Conservation (phyloP, 2,113 vertebrate genomes). For the Ammodytes marinus region DNA sequence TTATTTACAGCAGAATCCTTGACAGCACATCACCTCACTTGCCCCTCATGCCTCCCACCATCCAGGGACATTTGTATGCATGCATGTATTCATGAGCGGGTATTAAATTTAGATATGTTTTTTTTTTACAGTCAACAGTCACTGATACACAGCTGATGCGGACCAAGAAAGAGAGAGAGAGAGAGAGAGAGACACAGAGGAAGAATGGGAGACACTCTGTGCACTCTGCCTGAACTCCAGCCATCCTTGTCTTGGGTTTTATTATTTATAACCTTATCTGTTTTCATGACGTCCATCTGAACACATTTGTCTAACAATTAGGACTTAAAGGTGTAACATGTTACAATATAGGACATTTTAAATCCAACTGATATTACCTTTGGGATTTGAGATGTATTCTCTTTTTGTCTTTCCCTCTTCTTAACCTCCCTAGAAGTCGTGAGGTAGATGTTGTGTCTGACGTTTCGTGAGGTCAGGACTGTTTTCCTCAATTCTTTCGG, state of each 20-base stretch:
- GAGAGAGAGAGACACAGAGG: constrained; percentile 38
- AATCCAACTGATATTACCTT: constrained; percentile 49
- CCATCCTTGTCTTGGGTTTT: constrained; percentile 41
- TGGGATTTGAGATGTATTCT: constrained; percentile 38
- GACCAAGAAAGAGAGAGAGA: constrained; percentile 42
- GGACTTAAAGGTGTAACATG: constrained; percentile 35
- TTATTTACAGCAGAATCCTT: constrained; percentile 48
- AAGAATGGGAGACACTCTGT: constrained; percentile 47
- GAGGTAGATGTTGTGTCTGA: constrained; percentile 37
- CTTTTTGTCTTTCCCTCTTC: constrained; percentile 15
- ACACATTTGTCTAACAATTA: constrained; percentile 52
- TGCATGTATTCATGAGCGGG: constrained; percentile 80
- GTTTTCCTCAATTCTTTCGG: constrained; percentile 53
- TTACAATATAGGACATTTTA: constrained; percentile 35
- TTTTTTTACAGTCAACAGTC: constrained; percentile 71
- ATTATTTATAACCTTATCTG: constrained; percentile 65
- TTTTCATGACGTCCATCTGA: constrained; percentile 63
- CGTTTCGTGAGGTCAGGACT: constrained; percentile 53
- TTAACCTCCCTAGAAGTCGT: constrained; percentile 2
- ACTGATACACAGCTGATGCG: constrained; percentile 66
- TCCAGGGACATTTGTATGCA: constrained; percentile 73
- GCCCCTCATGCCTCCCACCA: constrained; percentile 52
- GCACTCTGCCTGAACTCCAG: constrained; percentile 76
- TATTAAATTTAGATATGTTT: constrained; percentile 76
- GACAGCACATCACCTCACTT: constrained; percentile 70